Conservation (phyloP, 1,140 invertebrate species). For the Zaprionus taronus region DNA sequence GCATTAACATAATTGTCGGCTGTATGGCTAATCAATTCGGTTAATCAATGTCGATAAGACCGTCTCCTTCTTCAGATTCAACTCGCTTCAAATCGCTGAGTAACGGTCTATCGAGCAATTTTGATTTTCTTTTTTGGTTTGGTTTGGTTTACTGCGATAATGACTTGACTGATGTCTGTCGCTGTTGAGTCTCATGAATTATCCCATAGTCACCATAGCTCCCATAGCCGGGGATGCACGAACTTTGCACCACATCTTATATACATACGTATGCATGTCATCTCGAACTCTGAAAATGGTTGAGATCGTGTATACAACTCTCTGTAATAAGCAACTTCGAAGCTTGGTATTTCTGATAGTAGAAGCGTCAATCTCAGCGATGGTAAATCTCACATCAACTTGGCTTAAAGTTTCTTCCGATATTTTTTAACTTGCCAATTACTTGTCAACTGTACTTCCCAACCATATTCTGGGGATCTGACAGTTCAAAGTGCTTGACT, state of each 20-base stretch:
- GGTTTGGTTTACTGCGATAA: background rate
- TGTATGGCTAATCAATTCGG: background rate
- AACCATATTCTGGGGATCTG: background rate
- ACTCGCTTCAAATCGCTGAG: background rate
- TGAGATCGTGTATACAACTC: too few relatives aligned
- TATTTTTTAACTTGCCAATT: background rate
- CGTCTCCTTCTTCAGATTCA: background rate
- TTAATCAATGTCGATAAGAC: background rate
- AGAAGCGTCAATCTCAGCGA: too few relatives aligned
- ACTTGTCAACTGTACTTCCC: background rate
- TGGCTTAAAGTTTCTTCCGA: too few relatives aligned
- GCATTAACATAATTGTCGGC: background rate
- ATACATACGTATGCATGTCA: too few relatives aligned
- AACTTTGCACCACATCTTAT: too few relatives aligned
- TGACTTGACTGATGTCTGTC: background rate
- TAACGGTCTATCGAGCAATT: background rate
- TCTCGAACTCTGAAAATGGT: too few relatives aligned
- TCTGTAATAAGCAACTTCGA: too few relatives aligned
- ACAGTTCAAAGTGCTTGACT: background rate
- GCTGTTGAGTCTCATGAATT: too few relatives aligned
- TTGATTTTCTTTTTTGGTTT: background rate
- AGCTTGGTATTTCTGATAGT: too few relatives aligned
- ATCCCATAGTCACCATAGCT: too few relatives aligned
- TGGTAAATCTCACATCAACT: too few relatives aligned
- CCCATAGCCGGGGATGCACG: too few relatives aligned